Evolutionary conservation across 2,113 vertebrate species (phyloP), one percentile per base, ranked within the genome.

Genomic region (Brachirus orientalis): DNA sequence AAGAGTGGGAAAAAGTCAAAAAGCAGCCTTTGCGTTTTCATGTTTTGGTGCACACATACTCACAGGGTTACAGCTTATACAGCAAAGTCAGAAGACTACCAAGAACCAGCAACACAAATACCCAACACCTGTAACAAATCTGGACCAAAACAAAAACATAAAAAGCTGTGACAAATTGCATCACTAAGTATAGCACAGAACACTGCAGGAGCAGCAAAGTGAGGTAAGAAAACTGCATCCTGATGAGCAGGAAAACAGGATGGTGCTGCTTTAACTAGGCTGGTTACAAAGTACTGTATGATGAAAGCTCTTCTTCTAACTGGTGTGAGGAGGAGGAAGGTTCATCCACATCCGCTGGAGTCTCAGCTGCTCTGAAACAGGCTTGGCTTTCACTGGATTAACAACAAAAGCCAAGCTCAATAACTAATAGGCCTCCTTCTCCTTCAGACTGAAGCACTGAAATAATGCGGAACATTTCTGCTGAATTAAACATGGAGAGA

Each of bases 401-500:
- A 75, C 66, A 75, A 80, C 80, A 82, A 80, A 83, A 85, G 80
- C 80, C 7, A 0, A 52, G 76, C 75, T 85, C 75, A 72, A 63
- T 79, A 76, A 68, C 86, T 86, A 84, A 79, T 73, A 79, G 85
- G 75, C 75, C 64, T 62, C 75, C 33, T 48, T 51, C 77, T 75
- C 69, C 72, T 66, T 66, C 62, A 55, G 58, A 75, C 63, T 36
- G 35, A 63, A 67, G 75, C 38, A 6, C 20, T 22, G 55, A 79
- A 78, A 88, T 83, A 84, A 86, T 74, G 81, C 69, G 38, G 69
- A 77, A 77, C 79, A 70, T 80, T 91, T 76, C 74, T 85, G 64
- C 84, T 88, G 88, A 90, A 90, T 90, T 86, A 90, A 91, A 91
- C 83, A 90, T 91, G 59, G 72, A 58, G 67, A 38, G 82, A 87